A percentile compares a stretch with the other conserved stretches of the same genome.
Conservation (phyloP, 2,888 invertebrate genomes). For the Cantharis rustica region DNA sequence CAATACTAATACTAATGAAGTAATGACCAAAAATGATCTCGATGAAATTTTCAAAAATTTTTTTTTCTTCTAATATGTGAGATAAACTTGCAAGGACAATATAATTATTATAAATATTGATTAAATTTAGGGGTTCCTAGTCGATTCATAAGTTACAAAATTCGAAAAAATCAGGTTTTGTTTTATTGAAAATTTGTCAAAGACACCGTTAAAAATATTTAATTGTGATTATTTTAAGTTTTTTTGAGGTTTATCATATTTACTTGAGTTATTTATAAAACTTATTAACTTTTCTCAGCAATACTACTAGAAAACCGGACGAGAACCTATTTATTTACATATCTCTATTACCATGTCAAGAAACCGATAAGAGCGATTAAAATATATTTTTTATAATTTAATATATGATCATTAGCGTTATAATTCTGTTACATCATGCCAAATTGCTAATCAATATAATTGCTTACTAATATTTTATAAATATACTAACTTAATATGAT, state of each 20-base stretch:
- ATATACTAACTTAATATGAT: background rate
- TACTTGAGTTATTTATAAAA: background rate
- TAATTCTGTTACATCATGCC: background rate
- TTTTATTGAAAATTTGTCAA: too few relatives aligned
- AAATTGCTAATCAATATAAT: background rate
- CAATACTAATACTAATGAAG: too few relatives aligned
- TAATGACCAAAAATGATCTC: too few relatives aligned
- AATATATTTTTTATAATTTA: background rate
- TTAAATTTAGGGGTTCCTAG: too few relatives aligned
- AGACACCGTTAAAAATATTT: too few relatives aligned
- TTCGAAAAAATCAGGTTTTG: too few relatives aligned
- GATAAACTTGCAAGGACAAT: too few relatives aligned
- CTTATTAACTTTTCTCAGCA: background rate
- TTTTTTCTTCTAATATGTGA: too few relatives aligned
- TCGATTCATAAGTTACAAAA: too few relatives aligned
- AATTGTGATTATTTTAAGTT: too few relatives aligned
- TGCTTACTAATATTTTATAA: background rate
- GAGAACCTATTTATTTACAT: background rate
- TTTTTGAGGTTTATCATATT: background rate
- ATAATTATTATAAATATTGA: too few relatives aligned
- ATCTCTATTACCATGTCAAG: background rate
- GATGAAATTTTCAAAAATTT: too few relatives aligned
- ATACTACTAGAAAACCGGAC: background rate
- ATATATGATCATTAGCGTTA: background rate
- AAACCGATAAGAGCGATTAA: background rate